Conservation (phyloP, 2,888 invertebrate genomes). For the Acronicta alni region DNA sequence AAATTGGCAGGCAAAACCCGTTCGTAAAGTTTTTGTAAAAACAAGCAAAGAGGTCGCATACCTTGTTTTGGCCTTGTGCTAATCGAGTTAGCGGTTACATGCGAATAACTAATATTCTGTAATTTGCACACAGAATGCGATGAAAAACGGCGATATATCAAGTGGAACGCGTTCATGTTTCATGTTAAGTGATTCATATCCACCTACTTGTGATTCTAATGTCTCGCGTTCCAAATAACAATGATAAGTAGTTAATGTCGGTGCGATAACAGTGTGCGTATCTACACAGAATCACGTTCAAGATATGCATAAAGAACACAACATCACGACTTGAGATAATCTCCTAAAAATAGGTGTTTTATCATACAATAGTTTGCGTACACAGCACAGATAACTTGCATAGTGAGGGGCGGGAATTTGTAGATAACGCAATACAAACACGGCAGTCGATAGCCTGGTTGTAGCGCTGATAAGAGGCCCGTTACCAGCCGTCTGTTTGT, state of each 20-base stretch:
- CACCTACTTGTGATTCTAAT: conserved; percentile 48
- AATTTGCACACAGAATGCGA: conserved; percentile 73
- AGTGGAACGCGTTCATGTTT: conserved; percentile 57
- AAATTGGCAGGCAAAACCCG: conserved; percentile 72
- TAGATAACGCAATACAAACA: conserved; percentile 83
- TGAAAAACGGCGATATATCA: conserved; percentile 66
- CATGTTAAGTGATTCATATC: conserved; percentile 63
- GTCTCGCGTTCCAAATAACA: conserved; percentile 62
- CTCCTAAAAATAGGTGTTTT: conserved; percentile 77
- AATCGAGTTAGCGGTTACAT: conserved; percentile 83
- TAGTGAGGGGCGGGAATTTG: conserved; percentile 74
- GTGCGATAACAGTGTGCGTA: conserved; percentile 56
- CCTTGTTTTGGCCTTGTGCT: conserved; percentile 84
- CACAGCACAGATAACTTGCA: conserved; percentile 78
- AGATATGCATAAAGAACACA: conserved; percentile 59
- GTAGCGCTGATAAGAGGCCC: conserved; percentile 75
- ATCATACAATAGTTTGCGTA: conserved; percentile 73
- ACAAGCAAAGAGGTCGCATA: conserved; percentile 85
- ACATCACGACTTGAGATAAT: conserved; percentile 64
- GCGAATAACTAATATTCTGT: conserved; percentile 77
- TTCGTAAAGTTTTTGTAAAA: conserved; percentile 72
- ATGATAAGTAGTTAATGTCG: conserved; percentile 61
- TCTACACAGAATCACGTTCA: conserved; percentile 62
- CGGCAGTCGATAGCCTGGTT: conserved; percentile 85
- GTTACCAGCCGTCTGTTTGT: conserved; percentile 67